Conservation (phyloP, 2,888 invertebrate genomes). For the Deilephila porcellus region DNA sequence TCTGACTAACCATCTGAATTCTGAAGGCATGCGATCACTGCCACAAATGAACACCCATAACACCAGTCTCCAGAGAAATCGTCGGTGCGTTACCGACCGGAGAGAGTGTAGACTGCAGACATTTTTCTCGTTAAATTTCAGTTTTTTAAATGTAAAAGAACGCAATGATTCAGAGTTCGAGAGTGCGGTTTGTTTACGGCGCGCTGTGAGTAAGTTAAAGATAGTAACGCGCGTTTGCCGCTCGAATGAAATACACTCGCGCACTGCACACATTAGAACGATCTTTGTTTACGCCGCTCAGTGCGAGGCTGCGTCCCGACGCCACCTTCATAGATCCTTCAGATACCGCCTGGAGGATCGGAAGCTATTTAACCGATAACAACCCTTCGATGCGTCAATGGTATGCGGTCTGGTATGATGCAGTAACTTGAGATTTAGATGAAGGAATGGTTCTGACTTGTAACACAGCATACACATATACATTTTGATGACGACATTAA, state of each 20-base stretch:
- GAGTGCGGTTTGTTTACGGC: conserved; percentile 34
- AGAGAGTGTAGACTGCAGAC: background rate
- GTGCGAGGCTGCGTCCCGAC: background rate
- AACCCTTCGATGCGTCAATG: background rate
- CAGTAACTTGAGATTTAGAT: background rate
- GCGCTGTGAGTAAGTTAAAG: conserved; percentile 35
- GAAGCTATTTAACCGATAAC: too few species aligned
- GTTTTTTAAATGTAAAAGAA: background rate
- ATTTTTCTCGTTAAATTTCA: background rate
- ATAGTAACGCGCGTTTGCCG: conserved; percentile 29
- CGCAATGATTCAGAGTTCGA: conserved; percentile 7
- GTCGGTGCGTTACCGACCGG: too few species aligned
- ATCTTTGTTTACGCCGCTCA: conserved; percentile 14
- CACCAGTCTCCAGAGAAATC: too few species aligned
- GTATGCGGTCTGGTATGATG: background rate
- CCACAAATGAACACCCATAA: too few species aligned
- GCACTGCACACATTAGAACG: background rate
- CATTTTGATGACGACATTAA: too few species aligned
- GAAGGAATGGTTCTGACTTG: too few species aligned
- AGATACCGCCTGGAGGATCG: background rate
- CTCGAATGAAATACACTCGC: conserved; percentile 35
- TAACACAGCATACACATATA: background rate
- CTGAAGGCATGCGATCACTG: too few species aligned
- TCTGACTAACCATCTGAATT: too few species aligned
- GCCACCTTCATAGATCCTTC: background rate